Percentiles rank a stretch among this genome's conserved stretches.
These are phyloP conservation scores for Sycophaga agraensis DNA, from an alignment of 1,140 invertebrate genomes.

Conservation along the genomic window DNA sequence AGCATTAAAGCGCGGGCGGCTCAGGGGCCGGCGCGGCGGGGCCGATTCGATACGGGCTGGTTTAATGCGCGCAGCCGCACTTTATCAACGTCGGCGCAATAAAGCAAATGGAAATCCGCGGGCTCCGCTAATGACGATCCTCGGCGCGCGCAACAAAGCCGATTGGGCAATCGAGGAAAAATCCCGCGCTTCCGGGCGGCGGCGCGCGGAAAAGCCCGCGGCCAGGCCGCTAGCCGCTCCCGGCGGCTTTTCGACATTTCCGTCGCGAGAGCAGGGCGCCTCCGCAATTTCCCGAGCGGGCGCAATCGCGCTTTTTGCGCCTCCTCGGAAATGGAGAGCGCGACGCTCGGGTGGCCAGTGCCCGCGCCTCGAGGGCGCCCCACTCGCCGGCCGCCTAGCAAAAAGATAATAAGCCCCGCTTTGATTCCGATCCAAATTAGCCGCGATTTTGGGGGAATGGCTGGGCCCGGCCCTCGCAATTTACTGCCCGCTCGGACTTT, in stretches of 20 bases:
- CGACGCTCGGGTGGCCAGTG: not conserved
- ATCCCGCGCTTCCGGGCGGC: too few relatives aligned
- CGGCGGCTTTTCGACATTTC: not conserved
- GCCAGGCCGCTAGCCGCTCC: too few relatives aligned
- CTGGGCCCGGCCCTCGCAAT: not conserved
- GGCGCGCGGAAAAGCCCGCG: too few relatives aligned
- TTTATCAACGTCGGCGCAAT: too few relatives aligned
- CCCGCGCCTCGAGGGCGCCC: not conserved
- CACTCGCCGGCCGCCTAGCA: not conserved
- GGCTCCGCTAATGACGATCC: too few relatives aligned
- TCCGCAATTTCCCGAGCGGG: constrained; percentile 16
- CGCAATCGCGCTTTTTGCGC: constrained; percentile 11
- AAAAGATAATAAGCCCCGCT: not conserved
- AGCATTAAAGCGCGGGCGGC: too few relatives aligned
- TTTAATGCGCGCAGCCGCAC: too few relatives aligned
- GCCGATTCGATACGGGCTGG: too few relatives aligned
- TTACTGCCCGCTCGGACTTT: not conserved
- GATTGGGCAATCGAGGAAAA: too few relatives aligned
- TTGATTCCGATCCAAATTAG: constrained; percentile 8
- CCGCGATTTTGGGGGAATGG: not conserved
- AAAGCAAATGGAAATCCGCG: too few relatives aligned
- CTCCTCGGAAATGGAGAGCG: not conserved
- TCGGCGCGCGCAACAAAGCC: too few relatives aligned
- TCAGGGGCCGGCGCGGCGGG: too few relatives aligned
- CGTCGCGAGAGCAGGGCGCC: not conserved